Evolutionary conservation across 2,797 vertebrate species (phyloP), one percentile per base, ranked within the genome.

Genomic region (Salarias fasciatus): DNA sequence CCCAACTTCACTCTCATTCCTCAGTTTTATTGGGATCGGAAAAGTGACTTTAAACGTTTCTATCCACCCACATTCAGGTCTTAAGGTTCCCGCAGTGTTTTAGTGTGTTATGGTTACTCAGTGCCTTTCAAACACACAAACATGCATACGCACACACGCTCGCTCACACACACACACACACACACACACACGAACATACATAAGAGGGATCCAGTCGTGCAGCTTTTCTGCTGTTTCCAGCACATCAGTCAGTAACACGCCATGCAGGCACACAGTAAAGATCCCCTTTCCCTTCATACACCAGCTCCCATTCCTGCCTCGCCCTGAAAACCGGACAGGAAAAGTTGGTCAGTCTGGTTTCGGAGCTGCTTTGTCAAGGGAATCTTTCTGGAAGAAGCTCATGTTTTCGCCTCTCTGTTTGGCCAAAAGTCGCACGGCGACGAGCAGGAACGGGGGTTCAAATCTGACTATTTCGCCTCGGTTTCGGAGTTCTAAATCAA

Each of bases 41-140:
- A 85, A 83, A 78, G 76, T 70, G 58, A 84, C 82, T 85, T 88
- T 71, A 89, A n/a, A 75, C 74, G 63, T 82, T 77, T 84, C 74
- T 69, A 84, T 54, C 69, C 72, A 48, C 65, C 85, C 68, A 68
- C 74, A 84, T 87, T 83, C 75, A 84, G 61, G 43, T 83, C 70
- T 69, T 70, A 63, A 72, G 53, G 66, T 69, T 74, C 53, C 38
- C 53, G 30, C 54, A 2, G 67, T 47, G 52, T 53, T 36, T 52
- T 49, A 53, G 38, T 73, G 67, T 47, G 52, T 53, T 36, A 52
- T 49, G 53, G 38, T 73, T 60, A 56, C 62, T 79, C 67, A 49
- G 57, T 57, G 75, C 49, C 56, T 78, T n/a, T 69, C 55, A 64
- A 77, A 80, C 31, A 24, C 46, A 58, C 46, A 53, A 40, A 35